phyloP scores from a whole-genome alignment of 2,113 vertebrate species.

The Aviceda subcristata region DNA sequence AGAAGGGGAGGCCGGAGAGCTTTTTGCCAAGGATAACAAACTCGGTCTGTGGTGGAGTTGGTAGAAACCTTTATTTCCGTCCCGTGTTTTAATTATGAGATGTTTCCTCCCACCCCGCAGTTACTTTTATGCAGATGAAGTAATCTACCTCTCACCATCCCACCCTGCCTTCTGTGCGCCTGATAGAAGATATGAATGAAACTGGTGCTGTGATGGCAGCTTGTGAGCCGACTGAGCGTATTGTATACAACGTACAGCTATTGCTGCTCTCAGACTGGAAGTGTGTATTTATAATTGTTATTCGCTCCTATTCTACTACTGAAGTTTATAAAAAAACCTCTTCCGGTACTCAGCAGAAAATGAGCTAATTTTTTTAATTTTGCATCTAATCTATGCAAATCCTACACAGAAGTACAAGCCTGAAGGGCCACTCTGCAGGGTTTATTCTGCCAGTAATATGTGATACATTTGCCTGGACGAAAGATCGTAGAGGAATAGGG shows the following conservation, averaged over 20 bases:
- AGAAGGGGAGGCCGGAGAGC: not conserved
- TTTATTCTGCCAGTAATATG: not conserved
- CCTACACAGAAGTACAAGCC: not conserved
- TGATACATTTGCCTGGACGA: not conserved
- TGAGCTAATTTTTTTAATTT: not conserved
- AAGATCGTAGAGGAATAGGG: not conserved
- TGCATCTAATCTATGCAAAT: not conserved
- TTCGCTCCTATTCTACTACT: fast-evolving
- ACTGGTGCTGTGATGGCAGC: not conserved
- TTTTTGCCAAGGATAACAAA: not conserved
- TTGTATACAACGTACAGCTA: not conserved
- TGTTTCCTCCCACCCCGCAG: conserved; percentile 17
- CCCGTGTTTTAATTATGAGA: not conserved
- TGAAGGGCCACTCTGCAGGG: not conserved
- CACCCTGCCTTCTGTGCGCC: conserved; percentile 3
- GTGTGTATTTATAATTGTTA: not conserved
- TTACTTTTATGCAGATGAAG: conserved; percentile 17
- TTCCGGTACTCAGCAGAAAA: not conserved
- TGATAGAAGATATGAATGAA: conserved; percentile 26
- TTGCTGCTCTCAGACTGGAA: not conserved
- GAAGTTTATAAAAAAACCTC: not conserved
- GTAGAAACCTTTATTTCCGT: not conserved
- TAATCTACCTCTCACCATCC: conserved; percentile 48
- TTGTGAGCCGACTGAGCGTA: not conserved
- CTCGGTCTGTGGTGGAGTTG: not conserved